Evolutionary conservation across 2,888 invertebrate species (phyloP).

Genomic region (Philaethria dido): DNA sequence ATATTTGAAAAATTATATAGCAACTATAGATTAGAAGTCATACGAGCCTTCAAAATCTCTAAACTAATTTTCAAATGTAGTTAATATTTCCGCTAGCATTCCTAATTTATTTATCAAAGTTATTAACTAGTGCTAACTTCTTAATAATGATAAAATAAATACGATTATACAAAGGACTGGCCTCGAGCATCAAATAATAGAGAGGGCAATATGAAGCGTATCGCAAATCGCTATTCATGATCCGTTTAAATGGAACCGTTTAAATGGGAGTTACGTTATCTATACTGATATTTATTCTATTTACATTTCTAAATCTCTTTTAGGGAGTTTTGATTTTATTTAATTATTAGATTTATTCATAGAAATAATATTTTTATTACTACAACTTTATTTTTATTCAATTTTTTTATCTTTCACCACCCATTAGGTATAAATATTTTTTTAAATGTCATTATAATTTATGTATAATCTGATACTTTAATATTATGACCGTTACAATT

Average conservation of each 20-base stretch:
- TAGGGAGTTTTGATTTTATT: not conserved
- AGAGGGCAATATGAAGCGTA: constrained; percentile 52
- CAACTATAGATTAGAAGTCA: too few relatives aligned
- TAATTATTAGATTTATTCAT: too few relatives aligned
- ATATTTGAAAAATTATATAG: too few relatives aligned
- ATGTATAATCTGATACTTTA: too few relatives aligned
- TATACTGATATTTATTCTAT: constrained; percentile 25
- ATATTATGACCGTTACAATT: not conserved
- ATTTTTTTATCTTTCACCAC: too few relatives aligned
- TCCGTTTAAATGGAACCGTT: constrained; percentile 57
- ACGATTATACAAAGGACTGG: constrained; percentile 36
- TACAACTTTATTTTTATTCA: too few relatives aligned
- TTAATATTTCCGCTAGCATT: not conserved
- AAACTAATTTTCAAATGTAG: not conserved
- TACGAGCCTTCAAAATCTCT: too few relatives aligned
- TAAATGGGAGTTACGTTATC: constrained; percentile 53
- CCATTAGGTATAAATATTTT: too few relatives aligned
- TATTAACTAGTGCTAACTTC: constrained; percentile 18
- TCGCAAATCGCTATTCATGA: constrained; percentile 58
- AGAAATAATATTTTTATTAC: too few relatives aligned
- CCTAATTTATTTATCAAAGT: not conserved
- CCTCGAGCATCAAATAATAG: constrained; percentile 53
- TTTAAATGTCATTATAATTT: too few relatives aligned
- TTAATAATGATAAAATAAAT: constrained; percentile 34
- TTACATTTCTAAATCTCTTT: not conserved